Evolutionary conservation across 1,140 invertebrate genomes (phyloP), one percentile per base, ranked within the genome.

Genomic region (Anoplolepis gracilipes): DNA sequence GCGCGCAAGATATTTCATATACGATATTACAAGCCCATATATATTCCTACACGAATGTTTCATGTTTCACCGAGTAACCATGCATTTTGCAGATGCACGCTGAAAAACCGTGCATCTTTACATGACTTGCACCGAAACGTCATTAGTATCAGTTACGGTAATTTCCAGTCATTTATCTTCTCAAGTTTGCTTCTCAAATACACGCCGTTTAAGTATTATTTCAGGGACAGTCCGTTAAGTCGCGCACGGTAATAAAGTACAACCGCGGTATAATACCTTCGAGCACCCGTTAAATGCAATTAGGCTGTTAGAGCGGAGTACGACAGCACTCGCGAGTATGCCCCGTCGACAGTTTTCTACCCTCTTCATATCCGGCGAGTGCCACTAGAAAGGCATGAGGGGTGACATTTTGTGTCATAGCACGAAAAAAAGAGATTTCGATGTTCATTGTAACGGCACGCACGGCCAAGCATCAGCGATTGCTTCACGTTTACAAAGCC

Each of bases 261-360:
- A 62, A 4, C 28, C 49, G 2, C 30, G 36, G 6, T 61, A 28
- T 59, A 55, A 72, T 85, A 82, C 25, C 61, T 85, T 91, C 86
- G 89, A 85, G 69, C 89, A 88, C 87, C 84, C 87, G 90, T 91
- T 90, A 89, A 90, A 89, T 90, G 78, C 81, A 91, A 90, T 91
- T 91, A 90, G 89, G 84, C 82, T 89, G 86, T 91, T 88, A 87
- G 73, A 49, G 72, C 46, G 53, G 36, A 33, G 36, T 81, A 42
- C 53, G 87, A 86, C 87, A 59, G 82, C 19, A 77, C 46, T 72
- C 39, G 65, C 30, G 72, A 84, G 64, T 77, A 85, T 77, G 87
- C 87, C 61, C 53, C 69, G 79, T 88, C 78, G 85, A 82, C 85
- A 46, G 36, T 87, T 88, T 78, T 88, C 79, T 55, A 77, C 75